Evolutionary conservation across 2,888 invertebrate genomes (phyloP).

Genomic region (Ectemnius cavifrons): DNA sequence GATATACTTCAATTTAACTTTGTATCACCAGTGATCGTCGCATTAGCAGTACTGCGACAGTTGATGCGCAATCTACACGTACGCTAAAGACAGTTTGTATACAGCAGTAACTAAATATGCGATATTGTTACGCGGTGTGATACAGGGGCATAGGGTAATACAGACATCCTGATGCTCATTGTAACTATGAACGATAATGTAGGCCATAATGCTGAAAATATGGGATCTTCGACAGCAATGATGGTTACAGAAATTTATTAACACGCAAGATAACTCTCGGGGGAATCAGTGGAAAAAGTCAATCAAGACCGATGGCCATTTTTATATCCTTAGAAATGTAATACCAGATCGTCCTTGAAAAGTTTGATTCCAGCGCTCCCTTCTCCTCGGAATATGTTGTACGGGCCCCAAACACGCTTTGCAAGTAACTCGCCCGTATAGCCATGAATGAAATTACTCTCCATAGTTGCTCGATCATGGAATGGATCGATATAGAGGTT

Average conservation of each 20-base stretch:
- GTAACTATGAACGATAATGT: conserved; percentile 9
- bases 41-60: conserved; percentile 25
- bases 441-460: neutral
- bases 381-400: conserved; percentile 21
- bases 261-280: neutral
- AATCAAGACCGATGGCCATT: conserved; percentile 13
- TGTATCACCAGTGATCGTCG: conserved; percentile 44
- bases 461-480: neutral
- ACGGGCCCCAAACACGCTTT: conserved; percentile 12
- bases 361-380: conserved; percentile 20
- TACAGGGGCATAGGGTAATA: conserved; percentile 22
- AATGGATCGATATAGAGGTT: neutral
- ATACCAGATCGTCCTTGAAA: conserved; percentile 22
- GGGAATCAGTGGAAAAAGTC: neutral
- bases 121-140: conserved; percentile 12
- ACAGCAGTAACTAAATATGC: conserved; percentile 23
- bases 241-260: neutral
- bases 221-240: neutral
- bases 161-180: conserved; percentile 31
- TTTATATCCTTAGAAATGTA: conserved; percentile 18
- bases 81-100: conserved; percentile 14
- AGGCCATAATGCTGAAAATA: conserved; percentile 20
- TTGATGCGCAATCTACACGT: conserved; percentile 20
- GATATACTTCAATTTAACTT: conserved; percentile 41
- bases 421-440: neutral